phyloP scores from a whole-genome alignment of 1,140 invertebrate species.

The Oncopeltus fasciatus region DNA sequence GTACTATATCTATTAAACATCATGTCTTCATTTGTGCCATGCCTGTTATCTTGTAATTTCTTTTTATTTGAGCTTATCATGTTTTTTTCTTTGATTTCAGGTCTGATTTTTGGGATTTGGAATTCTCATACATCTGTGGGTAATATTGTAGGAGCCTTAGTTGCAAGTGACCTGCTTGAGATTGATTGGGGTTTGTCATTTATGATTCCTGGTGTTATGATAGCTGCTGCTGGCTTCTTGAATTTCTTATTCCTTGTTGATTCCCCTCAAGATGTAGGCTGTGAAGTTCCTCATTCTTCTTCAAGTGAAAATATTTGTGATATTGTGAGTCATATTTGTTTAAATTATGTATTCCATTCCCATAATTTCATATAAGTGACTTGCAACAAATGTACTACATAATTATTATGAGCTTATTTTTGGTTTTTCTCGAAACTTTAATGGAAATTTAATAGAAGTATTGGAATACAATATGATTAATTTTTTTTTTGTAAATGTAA shows the following conservation, averaged over 20 bases:
- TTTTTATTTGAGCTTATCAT: neutral
- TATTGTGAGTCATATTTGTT: neutral
- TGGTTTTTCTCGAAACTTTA: neutral
- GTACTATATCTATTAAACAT: no score
- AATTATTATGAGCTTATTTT: neutral
- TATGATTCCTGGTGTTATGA: conserved; percentile 78
- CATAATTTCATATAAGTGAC: neutral
- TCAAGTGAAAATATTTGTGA: neutral
- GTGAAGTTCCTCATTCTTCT: neutral
- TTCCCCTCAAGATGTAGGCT: conserved; percentile 54
- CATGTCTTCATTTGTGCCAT: no score
- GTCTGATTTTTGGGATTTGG: conserved; percentile 89
- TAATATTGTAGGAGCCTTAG: conserved; percentile 77
- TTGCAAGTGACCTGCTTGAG: conserved; percentile 74
- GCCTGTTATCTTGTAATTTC: no score
- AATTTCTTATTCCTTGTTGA: conserved; percentile 77
- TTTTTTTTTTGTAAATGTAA: neutral
- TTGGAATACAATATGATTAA: neutral
- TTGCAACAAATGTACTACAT: neutral
- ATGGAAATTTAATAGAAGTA: neutral
- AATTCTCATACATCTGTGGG: conserved; percentile 93
- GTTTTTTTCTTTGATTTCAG: conserved; percentile 30
- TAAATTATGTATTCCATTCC: neutral
- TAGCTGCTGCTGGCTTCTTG: conserved; percentile 57
- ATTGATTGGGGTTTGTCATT: conserved; percentile 83